phyloP scores from a whole-genome alignment of 2,888 invertebrate genomes.

The Ashinkailepas kermadecensis region DNA sequence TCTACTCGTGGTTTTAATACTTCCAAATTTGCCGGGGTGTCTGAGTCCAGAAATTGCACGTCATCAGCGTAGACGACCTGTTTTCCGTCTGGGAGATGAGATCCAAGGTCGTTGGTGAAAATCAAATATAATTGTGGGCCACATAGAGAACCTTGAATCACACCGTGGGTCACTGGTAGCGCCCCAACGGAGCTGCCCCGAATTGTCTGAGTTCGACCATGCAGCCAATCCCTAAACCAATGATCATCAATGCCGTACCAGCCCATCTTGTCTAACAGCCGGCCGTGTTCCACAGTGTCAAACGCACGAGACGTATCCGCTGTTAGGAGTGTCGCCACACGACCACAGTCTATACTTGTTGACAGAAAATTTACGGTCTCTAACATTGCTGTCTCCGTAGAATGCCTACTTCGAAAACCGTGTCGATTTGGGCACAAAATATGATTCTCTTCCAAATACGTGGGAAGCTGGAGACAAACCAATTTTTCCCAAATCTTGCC shows the following conservation, averaged over 20 bases:
- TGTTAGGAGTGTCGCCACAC: not conserved
- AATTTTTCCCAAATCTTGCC: not conserved
- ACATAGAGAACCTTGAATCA: not conserved
- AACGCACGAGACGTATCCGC: not conserved
- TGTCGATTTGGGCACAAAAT: not conserved
- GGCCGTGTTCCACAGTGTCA: not conserved
- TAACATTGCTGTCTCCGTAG: not conserved
- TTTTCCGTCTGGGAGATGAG: not conserved
- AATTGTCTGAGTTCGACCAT: not conserved
- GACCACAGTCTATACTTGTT: not conserved
- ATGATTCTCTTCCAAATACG: not conserved
- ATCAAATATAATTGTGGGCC: not conserved
- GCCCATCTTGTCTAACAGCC: not conserved
- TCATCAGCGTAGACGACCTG: not conserved
- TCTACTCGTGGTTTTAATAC: not conserved
- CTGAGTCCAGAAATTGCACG: not conserved
- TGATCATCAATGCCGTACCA: not conserved
- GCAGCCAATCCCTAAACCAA: not conserved
- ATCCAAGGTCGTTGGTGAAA: not conserved
- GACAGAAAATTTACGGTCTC: not conserved
- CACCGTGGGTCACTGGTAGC: not conserved
- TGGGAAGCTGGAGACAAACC: not conserved
- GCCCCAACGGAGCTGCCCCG: not conserved
- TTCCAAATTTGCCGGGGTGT: not conserved
- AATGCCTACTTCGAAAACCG: not conserved